Conservation (phyloP, 1,140 invertebrate species). For the Holotrichia oblita region DNA sequence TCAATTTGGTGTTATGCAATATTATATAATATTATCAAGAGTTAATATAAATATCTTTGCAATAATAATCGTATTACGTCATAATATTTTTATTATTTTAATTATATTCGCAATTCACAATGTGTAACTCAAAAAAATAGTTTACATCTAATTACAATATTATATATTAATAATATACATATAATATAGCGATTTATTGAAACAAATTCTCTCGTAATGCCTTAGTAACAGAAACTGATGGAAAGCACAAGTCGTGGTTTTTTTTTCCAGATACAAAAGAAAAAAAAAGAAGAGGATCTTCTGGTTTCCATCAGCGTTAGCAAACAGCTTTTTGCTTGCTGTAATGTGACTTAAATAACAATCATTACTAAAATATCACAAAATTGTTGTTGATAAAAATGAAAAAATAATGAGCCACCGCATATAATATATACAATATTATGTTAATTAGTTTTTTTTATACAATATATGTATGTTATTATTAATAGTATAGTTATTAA, state of each 20-base stretch:
- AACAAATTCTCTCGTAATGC: conserved; percentile 35
- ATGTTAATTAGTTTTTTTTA: conserved; percentile 15
- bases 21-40: conserved; percentile 5
- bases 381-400: conserved; percentile 62
- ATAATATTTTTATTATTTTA: conserved; percentile 10
- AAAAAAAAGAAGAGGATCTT: conserved; percentile 17
- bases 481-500: conserved; percentile 37
- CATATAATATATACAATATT: conserved; percentile 54
- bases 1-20: conserved; percentile 10
- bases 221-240: conserved; percentile 52
- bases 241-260: conserved; percentile 48
- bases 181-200: conserved; percentile 22
- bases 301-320: conserved; percentile 51
- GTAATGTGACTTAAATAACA: conserved; percentile 62
- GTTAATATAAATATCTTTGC: conserved; percentile 1
- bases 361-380: conserved; percentile 63
- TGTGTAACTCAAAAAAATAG: neutral
- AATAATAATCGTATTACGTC: conserved; percentile 11
- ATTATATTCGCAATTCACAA: conserved; percentile 12
- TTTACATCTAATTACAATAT: neutral
- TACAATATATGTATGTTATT: conserved; percentile 19
- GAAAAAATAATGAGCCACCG: conserved; percentile 60
- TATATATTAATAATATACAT: conserved; percentile 5
- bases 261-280: no score
- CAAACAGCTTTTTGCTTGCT: conserved; percentile 56